A percentile compares a stretch with the other conserved stretches of the same genome.
These are phyloP conservation scores for Microtus pennsylvanicus DNA, from an alignment of 2,113 vertebrate species.

Conservation along the genomic window DNA sequence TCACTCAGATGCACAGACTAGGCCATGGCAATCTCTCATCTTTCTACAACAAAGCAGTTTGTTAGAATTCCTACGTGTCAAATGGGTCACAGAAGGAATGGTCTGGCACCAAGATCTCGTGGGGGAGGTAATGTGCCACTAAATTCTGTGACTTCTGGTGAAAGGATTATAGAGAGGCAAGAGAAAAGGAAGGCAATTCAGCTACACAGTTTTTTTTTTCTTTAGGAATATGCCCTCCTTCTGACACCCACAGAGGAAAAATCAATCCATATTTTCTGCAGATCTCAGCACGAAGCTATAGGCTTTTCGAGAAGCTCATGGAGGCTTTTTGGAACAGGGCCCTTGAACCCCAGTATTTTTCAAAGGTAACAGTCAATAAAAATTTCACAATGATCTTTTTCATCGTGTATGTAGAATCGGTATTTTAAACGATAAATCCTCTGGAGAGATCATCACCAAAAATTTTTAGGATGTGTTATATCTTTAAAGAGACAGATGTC, in stretches of 20 bases:
- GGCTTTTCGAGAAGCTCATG: neutral
- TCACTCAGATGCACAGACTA: neutral
- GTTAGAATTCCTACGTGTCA: neutral
- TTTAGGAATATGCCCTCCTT: neutral
- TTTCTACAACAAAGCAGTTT: neutral
- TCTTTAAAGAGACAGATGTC: constrained; percentile 57
- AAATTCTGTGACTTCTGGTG: neutral
- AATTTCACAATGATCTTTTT: neutral
- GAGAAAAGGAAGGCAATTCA: neutral
- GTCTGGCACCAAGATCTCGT: neutral
- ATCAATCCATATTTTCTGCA: constrained; percentile 24
- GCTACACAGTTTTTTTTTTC: neutral
- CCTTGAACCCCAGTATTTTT: constrained; percentile 24
- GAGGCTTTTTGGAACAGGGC: neutral
- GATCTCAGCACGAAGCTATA: constrained; percentile 42
- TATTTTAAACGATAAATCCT: constrained; percentile 47
- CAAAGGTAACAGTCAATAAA: constrained; percentile 29
- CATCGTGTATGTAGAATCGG: neutral
- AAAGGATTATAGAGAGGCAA: neutral
- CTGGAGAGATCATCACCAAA: constrained; percentile 37
- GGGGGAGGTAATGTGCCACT: neutral
- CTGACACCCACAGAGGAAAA: constrained; percentile 6
- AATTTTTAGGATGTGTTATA: neutral
- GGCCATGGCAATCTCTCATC: neutral
- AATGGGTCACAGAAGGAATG: neutral